Base-by-base conservation (phyloP, 2,888 invertebrate species). In the Achlya flavicornis region DNA sequence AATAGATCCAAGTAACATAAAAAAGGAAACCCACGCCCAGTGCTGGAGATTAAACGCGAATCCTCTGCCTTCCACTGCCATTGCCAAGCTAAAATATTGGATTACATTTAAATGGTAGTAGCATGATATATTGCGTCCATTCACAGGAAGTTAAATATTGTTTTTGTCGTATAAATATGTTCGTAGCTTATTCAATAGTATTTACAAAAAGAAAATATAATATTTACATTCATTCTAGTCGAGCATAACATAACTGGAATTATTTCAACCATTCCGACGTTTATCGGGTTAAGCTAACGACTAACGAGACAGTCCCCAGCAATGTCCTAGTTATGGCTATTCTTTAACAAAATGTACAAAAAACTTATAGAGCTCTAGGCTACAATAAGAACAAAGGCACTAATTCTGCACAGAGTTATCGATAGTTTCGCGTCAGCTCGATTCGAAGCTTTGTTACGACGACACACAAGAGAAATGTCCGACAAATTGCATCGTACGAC, bases 401-500 rank as follows among this genome's bases (percentile, higher is more conserved):
- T 90, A 89, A 90, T 90, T 88, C 83, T 69, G 81, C 70, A 74
- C 78, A 73, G 81, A 85, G 83, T 84, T 85, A 86, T 87, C 89
- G 86, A 88, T 90, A 87, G 87, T 84, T 81, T 79, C 79, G 73
- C 83, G 87, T 90, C 88, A 86, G 88, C 86, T 81, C 77, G 84
- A 87, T 84, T 85, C 85, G 84, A 78, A 82, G 86, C 87, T 87
- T 86, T 86, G 88, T 87, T 84, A 84, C 83, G 81, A 81, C 83
- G 83, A 85, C 89, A 88, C 83, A 87, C 86, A 81, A 86, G 88
- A 88, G 88, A 89, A 89, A 89, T 86, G 87, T 79, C 78, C 85
- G 84, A 87, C 90, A 90, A 91, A 92, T 92, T 91, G 90, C 88
- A 79, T 84, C 82, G 83, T 76, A 81, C 84, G 80, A 84, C 79